Conservation (phyloP, 37 sponge, comb jelly and placozoan species). For the Aplysina aerophoba region DNA sequence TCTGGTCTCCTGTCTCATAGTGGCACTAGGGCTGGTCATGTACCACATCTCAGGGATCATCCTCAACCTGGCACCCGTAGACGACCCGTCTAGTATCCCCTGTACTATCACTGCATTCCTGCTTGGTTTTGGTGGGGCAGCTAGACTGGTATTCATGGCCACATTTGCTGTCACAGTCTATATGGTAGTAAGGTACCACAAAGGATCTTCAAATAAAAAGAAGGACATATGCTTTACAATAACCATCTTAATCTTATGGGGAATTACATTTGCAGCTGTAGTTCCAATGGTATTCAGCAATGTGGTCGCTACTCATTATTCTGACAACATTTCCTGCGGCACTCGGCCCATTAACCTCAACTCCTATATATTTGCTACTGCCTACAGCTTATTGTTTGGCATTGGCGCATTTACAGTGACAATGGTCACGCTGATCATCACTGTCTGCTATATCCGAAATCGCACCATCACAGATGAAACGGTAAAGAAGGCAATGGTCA, state of each 20-base stretch:
- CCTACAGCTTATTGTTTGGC: neutral
- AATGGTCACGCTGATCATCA: neutral
- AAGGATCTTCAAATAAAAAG: neutral
- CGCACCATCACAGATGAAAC: constrained; percentile 3
- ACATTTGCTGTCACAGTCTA: neutral
- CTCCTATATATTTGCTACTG: neutral
- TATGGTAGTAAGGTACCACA: neutral
- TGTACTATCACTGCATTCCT: neutral
- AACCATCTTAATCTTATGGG: neutral
- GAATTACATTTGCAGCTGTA: neutral
- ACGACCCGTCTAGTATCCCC: neutral
- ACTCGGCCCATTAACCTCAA: neutral
- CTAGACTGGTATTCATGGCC: constrained; percentile 9
- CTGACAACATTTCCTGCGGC: neutral
- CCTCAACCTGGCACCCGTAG: neutral
- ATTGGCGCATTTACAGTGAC: neutral
- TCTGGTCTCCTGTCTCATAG: neutral
- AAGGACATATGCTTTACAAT: neutral
- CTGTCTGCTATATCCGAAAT: neutral
- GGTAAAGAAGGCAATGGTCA: constrained; percentile 16
- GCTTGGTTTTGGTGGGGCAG: neutral
- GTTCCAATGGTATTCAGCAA: neutral
- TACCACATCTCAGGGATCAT: neutral
- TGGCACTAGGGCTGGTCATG: neutral
- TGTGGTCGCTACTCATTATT: neutral